Evolutionary conservation across 2,888 invertebrate species (phyloP).

Genomic region (Drosophila hamatofila): DNA sequence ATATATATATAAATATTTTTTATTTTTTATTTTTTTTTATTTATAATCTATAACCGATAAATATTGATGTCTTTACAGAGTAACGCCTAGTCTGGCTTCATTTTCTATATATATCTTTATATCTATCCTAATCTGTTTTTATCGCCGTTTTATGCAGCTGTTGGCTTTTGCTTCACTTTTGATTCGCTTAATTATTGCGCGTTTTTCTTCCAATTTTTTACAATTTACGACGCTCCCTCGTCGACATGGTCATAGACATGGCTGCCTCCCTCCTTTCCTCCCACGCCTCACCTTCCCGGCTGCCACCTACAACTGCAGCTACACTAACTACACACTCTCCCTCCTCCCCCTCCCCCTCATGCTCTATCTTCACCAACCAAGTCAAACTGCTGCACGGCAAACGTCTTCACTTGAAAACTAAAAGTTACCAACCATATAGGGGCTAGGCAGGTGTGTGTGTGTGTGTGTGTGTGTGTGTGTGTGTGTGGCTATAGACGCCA

Average conservation of each 20-base stretch:
- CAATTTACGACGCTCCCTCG: conserved; percentile 49
- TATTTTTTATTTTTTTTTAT: no score
- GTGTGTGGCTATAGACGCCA: conserved; percentile 7
- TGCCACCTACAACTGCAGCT: background rate
- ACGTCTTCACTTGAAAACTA: conserved; percentile 36
- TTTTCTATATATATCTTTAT: background rate
- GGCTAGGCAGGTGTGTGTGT: conserved; percentile 1
- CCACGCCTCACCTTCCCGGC: background rate
- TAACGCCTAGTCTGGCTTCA: background rate
- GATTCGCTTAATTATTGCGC: conserved; percentile 71
- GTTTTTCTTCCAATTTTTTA: conserved; percentile 48
- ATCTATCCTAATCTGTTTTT: conserved; percentile 19
- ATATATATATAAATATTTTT: no score
- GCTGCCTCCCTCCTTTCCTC: background rate
- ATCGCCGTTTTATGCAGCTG: conserved; percentile 22
- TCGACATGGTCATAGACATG: conserved; percentile 35
- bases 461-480: background rate
- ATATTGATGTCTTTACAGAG: background rate
- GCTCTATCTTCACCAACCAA: background rate
- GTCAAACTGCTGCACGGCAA: background rate
- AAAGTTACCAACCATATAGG: conserved; percentile 38
- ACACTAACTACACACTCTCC: background rate
- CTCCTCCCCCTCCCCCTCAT: background rate
- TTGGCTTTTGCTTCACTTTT: conserved; percentile 30
- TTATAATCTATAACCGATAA: no score